phyloP scores from a whole-genome alignment of 2,888 invertebrate genomes.

The Tortrix viridana region DNA sequence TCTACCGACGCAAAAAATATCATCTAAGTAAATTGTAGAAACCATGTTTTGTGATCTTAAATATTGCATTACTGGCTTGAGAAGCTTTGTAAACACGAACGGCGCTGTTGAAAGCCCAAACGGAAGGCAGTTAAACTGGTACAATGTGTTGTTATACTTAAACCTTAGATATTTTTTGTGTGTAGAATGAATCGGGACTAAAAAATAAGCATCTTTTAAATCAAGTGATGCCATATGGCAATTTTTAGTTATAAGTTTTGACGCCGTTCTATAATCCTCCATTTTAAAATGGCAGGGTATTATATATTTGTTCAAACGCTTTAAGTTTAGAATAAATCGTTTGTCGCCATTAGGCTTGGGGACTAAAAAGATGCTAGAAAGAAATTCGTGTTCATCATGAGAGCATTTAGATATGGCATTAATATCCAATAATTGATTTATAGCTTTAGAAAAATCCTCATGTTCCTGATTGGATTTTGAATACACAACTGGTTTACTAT shows the following conservation, averaged over 20 bases:
- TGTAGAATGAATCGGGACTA: neutral
- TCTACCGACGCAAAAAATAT: slow-evolving; percentile 2
- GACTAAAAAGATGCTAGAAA: too few species aligned
- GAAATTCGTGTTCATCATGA: too few species aligned
- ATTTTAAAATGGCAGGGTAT: neutral
- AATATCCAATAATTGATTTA: neutral
- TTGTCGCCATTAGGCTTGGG: too few species aligned
- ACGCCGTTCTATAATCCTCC: neutral
- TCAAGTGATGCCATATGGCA: slow-evolving; percentile 5
- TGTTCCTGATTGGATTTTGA: neutral
- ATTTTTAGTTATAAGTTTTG: slow-evolving; percentile 1
- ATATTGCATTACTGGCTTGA: slow-evolving; percentile 19
- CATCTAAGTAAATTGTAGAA: slow-evolving; percentile 2
- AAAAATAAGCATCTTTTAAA: too few species aligned
- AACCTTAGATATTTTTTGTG: neutral
- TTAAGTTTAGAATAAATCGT: too few species aligned
- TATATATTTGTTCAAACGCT: neutral
- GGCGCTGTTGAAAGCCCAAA: slow-evolving; percentile 22
- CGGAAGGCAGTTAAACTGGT: neutral
- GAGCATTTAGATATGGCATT: neutral
- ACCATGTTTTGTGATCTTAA: neutral
- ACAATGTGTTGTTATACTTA: neutral
- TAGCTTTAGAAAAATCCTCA: neutral
- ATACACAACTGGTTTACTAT: neutral
- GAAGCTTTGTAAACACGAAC: slow-evolving; percentile 25